Evolutionary conservation across 2,888 invertebrate genomes (phyloP), one percentile per base, ranked within the genome.

Genomic region (Lysandra bellargus): DNA sequence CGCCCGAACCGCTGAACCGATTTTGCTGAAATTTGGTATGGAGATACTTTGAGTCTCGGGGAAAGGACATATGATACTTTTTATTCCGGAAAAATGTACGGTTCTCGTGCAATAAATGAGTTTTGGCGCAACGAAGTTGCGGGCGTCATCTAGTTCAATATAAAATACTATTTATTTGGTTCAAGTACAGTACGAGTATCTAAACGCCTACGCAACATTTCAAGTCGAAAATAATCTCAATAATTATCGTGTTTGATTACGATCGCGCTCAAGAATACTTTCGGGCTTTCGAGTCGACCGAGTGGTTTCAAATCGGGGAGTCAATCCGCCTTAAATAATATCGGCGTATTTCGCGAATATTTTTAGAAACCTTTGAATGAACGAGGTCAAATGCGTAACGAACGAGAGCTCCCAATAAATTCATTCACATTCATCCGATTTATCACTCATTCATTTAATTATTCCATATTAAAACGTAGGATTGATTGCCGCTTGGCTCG

Each of bases 371-470:
- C 33, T 69, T 33, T 69, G 33, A 69, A 69, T 69, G 37, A 69
- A 69, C 12, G 69, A 69, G 69, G 69, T 69, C 69, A 69, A 69
- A 69, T 69, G 69, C 69, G 69, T 69, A 64, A 14, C 69, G 37
- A 69, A 33, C 4, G 33, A 69, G 33, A 69, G 33, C 17, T 5
- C 4, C 64, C 69, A 37, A 69, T 69, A 69, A 69, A 37, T 37
- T 69, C 37, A 69, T 69, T 69, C 69, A 69, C 33, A 69, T 69
- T 69, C 69, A 33, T 33, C 30, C 3, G 17, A 64, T 64, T 64
- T 64, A 30, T 69, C 9, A 1, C 14, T 69, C 33, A 33, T 69
- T 69, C 33, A 64, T 64, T 30, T 30, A 69, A 69, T 69, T 69
- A 69, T 69, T 33, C 69, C 17, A 69, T 5, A 69, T 69, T 69